phyloP scores from a whole-genome alignment of 53 echinoderm and acorn worm genomes.

The Antedon mediterranea region DNA sequence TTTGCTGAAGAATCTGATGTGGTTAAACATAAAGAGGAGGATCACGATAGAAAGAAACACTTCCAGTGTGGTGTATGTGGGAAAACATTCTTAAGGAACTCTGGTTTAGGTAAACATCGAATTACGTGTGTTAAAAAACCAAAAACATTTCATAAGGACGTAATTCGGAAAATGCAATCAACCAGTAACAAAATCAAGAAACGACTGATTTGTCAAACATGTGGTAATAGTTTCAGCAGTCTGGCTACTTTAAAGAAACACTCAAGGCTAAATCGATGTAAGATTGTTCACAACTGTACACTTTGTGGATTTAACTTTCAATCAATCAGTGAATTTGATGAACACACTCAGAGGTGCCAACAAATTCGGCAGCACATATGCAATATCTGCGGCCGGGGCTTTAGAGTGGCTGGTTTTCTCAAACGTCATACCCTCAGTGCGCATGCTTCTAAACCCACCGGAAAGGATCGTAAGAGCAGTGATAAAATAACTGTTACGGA shows the following conservation, averaged over 20 bases:
- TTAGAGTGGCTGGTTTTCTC: background rate
- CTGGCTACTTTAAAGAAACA: background rate
- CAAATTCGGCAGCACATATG: background rate
- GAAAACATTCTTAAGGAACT: background rate
- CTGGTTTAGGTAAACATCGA: background rate
- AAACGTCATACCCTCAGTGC: background rate
- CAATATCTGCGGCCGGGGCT: background rate
- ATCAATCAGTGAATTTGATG: background rate
- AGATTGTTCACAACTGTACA: background rate
- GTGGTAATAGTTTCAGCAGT: background rate
- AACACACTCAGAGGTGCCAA: background rate
- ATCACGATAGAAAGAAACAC: background rate
- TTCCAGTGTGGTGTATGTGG: background rate
- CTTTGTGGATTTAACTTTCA: background rate
- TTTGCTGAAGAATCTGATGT: background rate
- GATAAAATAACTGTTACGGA: background rate
- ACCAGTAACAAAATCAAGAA: no score
- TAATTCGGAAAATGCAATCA: no score
- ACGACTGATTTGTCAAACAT: background rate
- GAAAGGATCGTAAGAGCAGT: background rate
- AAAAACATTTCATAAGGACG: background rate
- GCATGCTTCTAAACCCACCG: background rate
- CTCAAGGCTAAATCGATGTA: background rate
- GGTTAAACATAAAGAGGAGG: background rate
- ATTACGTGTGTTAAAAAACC: background rate